Base-by-base conservation (phyloP, 1,140 invertebrate species). In the Phymastichus coffea region DNA sequence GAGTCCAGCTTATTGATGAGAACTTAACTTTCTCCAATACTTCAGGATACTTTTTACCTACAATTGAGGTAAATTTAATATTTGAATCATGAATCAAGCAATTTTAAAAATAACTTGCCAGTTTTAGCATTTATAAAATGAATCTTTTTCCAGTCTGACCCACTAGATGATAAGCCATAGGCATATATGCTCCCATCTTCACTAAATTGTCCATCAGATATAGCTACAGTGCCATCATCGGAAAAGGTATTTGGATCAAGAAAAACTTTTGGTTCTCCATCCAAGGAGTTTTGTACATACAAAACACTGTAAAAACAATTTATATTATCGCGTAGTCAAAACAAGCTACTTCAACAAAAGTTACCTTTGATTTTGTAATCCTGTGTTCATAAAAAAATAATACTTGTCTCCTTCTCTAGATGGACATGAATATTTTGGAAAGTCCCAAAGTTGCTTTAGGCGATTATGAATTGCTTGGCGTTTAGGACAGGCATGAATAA, bases 121-220 rank as follows among this genome's bases (percentile, higher is more conserved):
- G 89, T 91, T 54, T 84, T 81, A 9, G 89, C 86, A 82, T 91
- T 85, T 66, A 88, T 88, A 63, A 94, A 89, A 72, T 90, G 87
- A 69, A 99, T 94, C 23, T 88, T 93, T 59, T 89, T 87, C 96
- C 97, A 99, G 76, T 99, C 97, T 26, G 95, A 97, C 8, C 96
- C 97, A 80, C 89, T 95, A 53, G 86, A 86, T 68, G 92, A 95
- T 1, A 99, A 81, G 4, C 89, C 93, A 82, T 98, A 99, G 0
- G 95, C 94, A 81, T 94, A 90, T 38, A 87, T 88, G 66, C 84
- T 83, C 3, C 95, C 96, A 83, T 98, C 89, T 71, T 98, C 89
- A 1, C 94, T 96, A 79, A 97, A 99, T 30, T 85, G 79, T 41
- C 84, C 88, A 37, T 84, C 84, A 0, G 86, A 84, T 15, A 99